phyloP scores from a whole-genome alignment of 2,113 vertebrate genomes.

The Podocnemis expansa region DNA sequence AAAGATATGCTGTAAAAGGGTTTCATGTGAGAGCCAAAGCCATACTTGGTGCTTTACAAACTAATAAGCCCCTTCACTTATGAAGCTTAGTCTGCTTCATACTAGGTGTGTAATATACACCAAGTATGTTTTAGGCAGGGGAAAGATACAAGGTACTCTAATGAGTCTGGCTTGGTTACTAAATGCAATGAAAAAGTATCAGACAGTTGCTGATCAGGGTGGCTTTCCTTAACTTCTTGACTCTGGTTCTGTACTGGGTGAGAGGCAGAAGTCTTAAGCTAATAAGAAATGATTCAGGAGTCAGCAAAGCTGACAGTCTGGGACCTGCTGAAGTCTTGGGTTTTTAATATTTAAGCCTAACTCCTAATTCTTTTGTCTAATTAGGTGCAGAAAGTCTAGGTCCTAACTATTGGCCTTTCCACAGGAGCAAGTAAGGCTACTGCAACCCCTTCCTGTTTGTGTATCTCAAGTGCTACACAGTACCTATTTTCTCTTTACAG shows the following conservation, averaged over 20 bases:
- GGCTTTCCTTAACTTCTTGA: fast-evolving
- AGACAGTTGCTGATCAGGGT: fast-evolving
- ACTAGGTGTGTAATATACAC: too few species aligned
- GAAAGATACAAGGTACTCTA: background rate
- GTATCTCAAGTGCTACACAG: background rate
- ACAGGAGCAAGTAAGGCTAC: background rate
- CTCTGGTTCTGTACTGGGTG: fast-evolving
- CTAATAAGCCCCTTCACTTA: fast-evolving
- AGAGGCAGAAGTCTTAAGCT: background rate
- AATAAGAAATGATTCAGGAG: fast-evolving
- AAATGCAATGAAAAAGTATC: background rate
- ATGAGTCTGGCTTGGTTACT: background rate
- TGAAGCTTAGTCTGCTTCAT: fast-evolving
- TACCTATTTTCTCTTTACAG: conserved; percentile 62
- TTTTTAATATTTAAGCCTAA: fast-evolving
- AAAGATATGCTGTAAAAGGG: background rate
- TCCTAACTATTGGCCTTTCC: background rate
- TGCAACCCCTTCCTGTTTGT: background rate
- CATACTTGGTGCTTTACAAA: background rate
- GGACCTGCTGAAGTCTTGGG: background rate
- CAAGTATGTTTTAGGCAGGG: background rate
- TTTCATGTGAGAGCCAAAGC: background rate
- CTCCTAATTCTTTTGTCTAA: fast-evolving
- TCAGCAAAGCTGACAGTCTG: fast-evolving
- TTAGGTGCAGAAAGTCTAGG: fast-evolving